Conservation (phyloP, 2,113 vertebrate genomes). For the Pelodiscus sinensis region DNA sequence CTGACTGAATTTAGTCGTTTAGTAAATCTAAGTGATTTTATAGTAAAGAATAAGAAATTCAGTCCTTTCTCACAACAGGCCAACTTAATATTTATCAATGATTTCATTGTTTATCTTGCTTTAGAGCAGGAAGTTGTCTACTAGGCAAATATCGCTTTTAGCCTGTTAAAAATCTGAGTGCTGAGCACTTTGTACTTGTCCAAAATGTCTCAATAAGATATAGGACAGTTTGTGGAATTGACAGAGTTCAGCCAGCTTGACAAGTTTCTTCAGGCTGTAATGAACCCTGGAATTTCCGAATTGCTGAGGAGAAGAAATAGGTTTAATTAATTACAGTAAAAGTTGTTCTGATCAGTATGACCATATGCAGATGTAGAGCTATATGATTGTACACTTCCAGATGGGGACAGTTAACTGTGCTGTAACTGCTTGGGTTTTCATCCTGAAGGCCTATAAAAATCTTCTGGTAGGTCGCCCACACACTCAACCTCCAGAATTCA, state of each 20-base stretch:
- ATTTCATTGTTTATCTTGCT: constrained; percentile 27
- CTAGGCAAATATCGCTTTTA: background rate
- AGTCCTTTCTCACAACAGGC: background rate
- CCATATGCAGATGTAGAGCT: background rate
- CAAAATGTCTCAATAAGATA: constrained; percentile 25
- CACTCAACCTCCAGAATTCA: background rate
- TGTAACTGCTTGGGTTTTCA: background rate
- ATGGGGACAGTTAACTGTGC: background rate
- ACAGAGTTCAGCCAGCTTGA: background rate
- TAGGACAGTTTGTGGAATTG: constrained; percentile 34
- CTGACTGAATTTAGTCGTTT: background rate
- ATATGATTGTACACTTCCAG: constrained; percentile 27
- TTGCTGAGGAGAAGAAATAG: constrained; percentile 17
- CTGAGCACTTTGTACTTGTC: background rate
- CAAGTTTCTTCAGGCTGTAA: constrained; percentile 18
- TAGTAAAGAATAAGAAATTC: background rate
- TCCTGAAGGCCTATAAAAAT: background rate
- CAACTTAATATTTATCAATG: constrained; percentile 2
- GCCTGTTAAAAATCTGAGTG: background rate
- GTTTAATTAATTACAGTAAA: constrained; percentile 55
- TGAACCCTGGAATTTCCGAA: constrained; percentile 46
- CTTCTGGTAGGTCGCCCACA: background rate
- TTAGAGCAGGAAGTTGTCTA: background rate
- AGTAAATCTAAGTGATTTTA: constrained; percentile 29
- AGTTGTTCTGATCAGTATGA: constrained; percentile 29